Evolutionary conservation across 2,113 vertebrate genomes (phyloP).

Genomic region (Petrocephalus microphthalmus): DNA sequence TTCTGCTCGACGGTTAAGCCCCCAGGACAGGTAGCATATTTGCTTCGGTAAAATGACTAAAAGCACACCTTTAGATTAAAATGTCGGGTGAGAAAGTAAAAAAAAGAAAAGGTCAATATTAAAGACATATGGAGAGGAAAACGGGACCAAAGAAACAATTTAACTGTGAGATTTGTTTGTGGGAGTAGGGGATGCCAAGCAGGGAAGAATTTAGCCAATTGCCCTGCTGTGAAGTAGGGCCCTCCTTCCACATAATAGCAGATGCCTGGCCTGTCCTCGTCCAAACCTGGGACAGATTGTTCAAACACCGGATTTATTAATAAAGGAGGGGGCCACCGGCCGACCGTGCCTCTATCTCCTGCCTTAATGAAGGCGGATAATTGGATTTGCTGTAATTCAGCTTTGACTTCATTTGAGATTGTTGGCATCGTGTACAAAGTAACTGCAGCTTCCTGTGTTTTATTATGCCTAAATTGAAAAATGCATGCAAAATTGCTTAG

Average conservation of each 20-base stretch:
- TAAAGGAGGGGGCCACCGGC: constrained; percentile 28
- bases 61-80: neutral
- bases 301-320: constrained; percentile 51
- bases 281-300: constrained; percentile 36
- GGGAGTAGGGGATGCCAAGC: neutral
- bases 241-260: constrained; percentile 35
- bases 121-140: neutral
- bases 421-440: constrained; percentile 50
- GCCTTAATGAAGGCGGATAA: constrained; percentile 42
- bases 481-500: constrained; percentile 45
- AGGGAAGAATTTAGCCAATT: neutral
- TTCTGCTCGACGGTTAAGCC: neutral
- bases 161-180: neutral
- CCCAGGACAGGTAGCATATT: neutral
- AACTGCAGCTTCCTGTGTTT: constrained; percentile 49
- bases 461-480: constrained; percentile 44
- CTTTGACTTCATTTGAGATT: constrained; percentile 45
- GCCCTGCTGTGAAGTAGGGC: constrained; percentile 38
- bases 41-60: neutral
- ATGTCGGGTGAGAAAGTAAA: neutral
- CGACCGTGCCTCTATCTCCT: constrained; percentile 42
- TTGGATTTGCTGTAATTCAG: constrained; percentile 52
- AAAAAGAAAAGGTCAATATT: neutral
- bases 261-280: constrained; percentile 30
- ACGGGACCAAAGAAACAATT: neutral